Evolutionary conservation across 2,113 vertebrate genomes (phyloP), one percentile per base, ranked within the genome.

Genomic region (Anolis sagrei): DNA sequence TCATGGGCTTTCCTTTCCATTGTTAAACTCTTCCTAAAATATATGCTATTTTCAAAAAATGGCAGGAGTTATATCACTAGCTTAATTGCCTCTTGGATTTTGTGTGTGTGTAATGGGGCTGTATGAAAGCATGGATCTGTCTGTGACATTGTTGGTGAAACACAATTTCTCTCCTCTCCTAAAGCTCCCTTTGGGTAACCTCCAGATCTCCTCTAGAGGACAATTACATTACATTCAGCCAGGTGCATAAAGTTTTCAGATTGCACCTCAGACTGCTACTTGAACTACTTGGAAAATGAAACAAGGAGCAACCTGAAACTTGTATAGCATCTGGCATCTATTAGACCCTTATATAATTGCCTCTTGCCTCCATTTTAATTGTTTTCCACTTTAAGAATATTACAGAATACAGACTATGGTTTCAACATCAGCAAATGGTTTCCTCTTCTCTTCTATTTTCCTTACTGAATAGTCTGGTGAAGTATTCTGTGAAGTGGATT

Each of bases 41-140:
- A 18, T 27, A 36, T 36, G 54, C 76, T 36, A 27, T 64, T 44
- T 44, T 44, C 2, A 16, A 21, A 39, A 4, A 61, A 25, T 9
- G 10, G 25, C 4, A 36, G 36, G 18, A 27, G 32, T 34, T 58
- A 64, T 14, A 27, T 64, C 58, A 64, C 3, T 64, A 62, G 21
- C 34, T 75, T 8, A 81, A 34, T 86, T 84, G 68, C 32, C 86
- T 89, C 2, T 82, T 23, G 72, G 10, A 0, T 81, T 87, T 88
- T 34, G 1, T 25, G 51, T 39, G 34, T 36, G 19, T 39, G 3
- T 73, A 58, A 58, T 58, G 14, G 18, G 13, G 11, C 23, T 27
- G 7, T 29, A 27, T 29, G 25, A 27, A 27, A 2, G 27, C 8
- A 7, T 68, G 64, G 7, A 27, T 68, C 2, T 68, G 64, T 68